These are phyloP conservation scores for Aleiodes sp. DNA, from an alignment of 1,140 invertebrate genomes.

Conservation along the genomic window DNA sequence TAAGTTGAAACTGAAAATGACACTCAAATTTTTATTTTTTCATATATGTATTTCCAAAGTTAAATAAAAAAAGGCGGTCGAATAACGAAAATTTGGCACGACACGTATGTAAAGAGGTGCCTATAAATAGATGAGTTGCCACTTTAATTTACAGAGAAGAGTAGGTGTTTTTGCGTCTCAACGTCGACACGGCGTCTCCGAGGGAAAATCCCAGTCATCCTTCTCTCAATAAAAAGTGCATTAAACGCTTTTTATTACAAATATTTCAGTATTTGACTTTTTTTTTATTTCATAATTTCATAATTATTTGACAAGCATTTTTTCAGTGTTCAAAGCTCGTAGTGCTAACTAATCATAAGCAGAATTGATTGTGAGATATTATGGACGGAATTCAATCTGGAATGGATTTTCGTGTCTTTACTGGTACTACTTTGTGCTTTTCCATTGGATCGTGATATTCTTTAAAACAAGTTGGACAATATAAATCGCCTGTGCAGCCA, in stretches of 20 bases:
- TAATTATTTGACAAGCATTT: too few relatives aligned
- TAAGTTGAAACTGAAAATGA: background rate
- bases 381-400: slow-evolving; percentile 25
- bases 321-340: too few relatives aligned
- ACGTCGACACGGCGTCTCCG: slow-evolving; percentile 24
- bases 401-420: slow-evolving; percentile 31
- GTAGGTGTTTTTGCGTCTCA: slow-evolving; percentile 36
- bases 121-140: slow-evolving; percentile 33
- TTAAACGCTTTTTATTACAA: too few relatives aligned
- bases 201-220: slow-evolving; percentile 25
- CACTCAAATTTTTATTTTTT: background rate
- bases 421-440: slow-evolving; percentile 48
- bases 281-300: too few relatives aligned
- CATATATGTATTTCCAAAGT: background rate
- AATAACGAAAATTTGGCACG: slow-evolving; percentile 36
- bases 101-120: slow-evolving; percentile 28
- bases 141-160: slow-evolving; percentile 14
- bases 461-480: slow-evolving; percentile 53
- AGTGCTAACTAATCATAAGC: too few relatives aligned
- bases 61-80: slow-evolving; percentile 28
- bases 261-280: too few relatives aligned
- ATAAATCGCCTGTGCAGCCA: slow-evolving; percentile 53
- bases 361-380: background rate
- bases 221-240: too few relatives aligned
- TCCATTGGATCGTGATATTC: slow-evolving; percentile 55